phyloP scores from a whole-genome alignment of 2,113 vertebrate genomes.

The Pelvicachromis taeniatus region DNA sequence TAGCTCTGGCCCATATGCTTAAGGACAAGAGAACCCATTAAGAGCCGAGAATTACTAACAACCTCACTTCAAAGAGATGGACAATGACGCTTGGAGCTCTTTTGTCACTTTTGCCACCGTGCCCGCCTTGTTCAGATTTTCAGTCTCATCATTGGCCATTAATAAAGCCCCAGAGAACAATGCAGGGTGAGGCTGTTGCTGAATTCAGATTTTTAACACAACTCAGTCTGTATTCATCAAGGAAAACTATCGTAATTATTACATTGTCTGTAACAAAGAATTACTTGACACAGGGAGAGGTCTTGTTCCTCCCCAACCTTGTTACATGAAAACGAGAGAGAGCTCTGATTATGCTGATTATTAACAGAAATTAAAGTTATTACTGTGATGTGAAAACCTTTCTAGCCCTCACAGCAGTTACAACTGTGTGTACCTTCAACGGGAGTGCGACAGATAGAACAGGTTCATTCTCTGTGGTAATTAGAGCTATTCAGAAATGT shows the following conservation, averaged over 20 bases:
- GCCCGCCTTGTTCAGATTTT: constrained; percentile 3
- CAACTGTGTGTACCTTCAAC: constrained; percentile 31
- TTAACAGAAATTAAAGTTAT: constrained; percentile 34
- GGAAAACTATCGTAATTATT: neutral
- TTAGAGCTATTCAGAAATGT: constrained; percentile 54
- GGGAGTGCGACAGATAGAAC: constrained; percentile 15
- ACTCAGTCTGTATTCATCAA: neutral
- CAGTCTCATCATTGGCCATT: constrained; percentile 17
- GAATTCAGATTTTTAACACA: neutral
- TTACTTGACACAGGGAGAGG: neutral
- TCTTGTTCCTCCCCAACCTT: neutral
- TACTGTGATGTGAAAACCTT: constrained; percentile 36
- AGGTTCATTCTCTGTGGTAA: constrained; percentile 47
- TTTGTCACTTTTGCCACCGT: constrained; percentile 6
- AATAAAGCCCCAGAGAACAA: constrained; percentile 31
- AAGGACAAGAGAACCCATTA: constrained; percentile 39
- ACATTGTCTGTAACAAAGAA: neutral
- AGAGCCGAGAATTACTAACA: constrained; percentile 7
- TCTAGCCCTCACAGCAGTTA: constrained; percentile 13
- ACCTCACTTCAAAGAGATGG: constrained; percentile 40
- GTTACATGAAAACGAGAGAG: neutral
- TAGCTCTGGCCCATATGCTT: constrained; percentile 19
- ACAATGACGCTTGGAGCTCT: constrained; percentile 9
- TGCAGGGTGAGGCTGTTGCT: neutral
- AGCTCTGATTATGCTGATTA: constrained; percentile 33